Percentiles rank a stretch among this genome's conserved stretches.
phyloP scores from a whole-genome alignment of 1,140 invertebrate species.

The Pachyrhynchus sulphureomaculatus region DNA sequence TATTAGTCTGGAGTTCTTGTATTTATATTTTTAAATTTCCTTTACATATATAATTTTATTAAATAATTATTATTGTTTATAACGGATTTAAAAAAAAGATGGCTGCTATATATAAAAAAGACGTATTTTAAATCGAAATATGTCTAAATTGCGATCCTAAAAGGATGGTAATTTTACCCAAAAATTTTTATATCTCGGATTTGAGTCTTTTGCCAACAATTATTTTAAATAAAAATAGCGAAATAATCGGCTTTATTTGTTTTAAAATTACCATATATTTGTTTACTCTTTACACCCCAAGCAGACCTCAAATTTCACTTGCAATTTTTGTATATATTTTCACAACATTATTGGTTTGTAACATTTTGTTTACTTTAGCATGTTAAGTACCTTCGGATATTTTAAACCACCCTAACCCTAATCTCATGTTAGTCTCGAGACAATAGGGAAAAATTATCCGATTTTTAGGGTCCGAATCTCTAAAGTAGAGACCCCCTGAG shows the following conservation, averaged over 20 bases:
- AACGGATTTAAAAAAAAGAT: too few relatives aligned
- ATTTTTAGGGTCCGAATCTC: slow-evolving; percentile 16
- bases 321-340: slow-evolving; percentile 1
- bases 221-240: too few relatives aligned
- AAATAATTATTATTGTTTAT: too few relatives aligned
- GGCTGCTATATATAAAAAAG: too few relatives aligned
- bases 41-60: too few relatives aligned
- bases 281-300: neutral
- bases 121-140: too few relatives aligned
- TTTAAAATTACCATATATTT: neutral
- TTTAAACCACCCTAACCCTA: slow-evolving; percentile 27
- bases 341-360: slow-evolving; percentile 14
- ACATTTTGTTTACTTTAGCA: slow-evolving; percentile 26
- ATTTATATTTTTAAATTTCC: too few relatives aligned
- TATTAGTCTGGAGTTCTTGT: too few relatives aligned
- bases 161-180: too few relatives aligned
- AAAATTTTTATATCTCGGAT: too few relatives aligned
- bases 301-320: slow-evolving; percentile 14
- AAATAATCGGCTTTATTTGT: neutral
- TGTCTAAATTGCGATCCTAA: too few relatives aligned
- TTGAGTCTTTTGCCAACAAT: too few relatives aligned
- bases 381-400: slow-evolving; percentile 22
- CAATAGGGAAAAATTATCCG: slow-evolving; percentile 25
- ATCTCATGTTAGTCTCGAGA: slow-evolving; percentile 16
- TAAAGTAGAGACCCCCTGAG: slow-evolving; percentile 17